Evolutionary conservation across 2,888 invertebrate genomes (phyloP), one percentile per base, ranked within the genome.

Genomic region (Pseudococcus longispinus): DNA sequence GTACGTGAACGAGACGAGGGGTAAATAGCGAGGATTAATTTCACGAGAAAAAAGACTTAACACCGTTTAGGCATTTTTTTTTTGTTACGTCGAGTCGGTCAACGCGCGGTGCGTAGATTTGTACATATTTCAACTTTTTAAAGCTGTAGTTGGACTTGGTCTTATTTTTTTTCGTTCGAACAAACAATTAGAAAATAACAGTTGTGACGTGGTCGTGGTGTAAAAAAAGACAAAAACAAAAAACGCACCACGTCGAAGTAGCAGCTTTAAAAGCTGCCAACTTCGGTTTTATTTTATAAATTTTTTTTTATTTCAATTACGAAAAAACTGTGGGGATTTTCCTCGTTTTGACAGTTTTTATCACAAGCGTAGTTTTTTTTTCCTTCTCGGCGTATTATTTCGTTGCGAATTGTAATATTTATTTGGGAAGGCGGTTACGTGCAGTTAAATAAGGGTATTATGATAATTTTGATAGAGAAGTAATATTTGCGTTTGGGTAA

Each of bases 261-360:
- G 26, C 23, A 65, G 15, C 65, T 65, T 65, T 65, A 2, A 65
- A 65, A 65, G n/a, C 51, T 6, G n/a, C 65, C 11, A 65, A 65
- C 9, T 65, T 65, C 26, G 26, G 65, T 51, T 51, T 51, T 13
- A 46, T 46, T 55, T 46, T 65, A 26, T 26, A 65, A 65, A 51
- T 60, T 60, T 70, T 70, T 65, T 65, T 29, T 29, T 29, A 18
- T 70, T 70, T 29, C 70, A 70, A 70, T 70, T 70, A 29, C 70
- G 29, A 70, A 29, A 6, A 8, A 26, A 29, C 32, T 29, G 20
- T 29, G 70, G 20, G 70, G 15, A 32, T 70, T 70, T 70, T 70
- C 65, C 70, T 70, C 70, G 70, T 70, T 70, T 70, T 70, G 70
- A 70, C 70, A 70, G 70, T 29, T 70, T 60, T 70, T 70, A 29